Evolutionary conservation across 2,113 vertebrate species (phyloP), one percentile per base, ranked within the genome.

Genomic region (Haplochromis vanheusdeni): DNA sequence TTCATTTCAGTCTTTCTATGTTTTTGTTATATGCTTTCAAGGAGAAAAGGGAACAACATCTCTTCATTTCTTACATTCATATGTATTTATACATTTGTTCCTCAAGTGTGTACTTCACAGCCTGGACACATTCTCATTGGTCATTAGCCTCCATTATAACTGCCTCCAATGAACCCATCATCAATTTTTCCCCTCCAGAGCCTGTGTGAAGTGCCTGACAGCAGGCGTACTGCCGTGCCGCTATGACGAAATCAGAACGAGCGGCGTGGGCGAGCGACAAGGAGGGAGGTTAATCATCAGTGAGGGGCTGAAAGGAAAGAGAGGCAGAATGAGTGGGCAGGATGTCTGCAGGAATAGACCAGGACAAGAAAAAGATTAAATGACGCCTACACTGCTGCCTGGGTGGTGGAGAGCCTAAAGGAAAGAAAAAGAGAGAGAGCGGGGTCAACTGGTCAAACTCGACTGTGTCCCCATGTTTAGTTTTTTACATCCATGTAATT

Each of bases 221-320:
- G 93, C 84, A 42, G 84, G 89, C 88, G 11, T 73, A 7, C 79
- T 31, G 89, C 75, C 65, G 77, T 14, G n/a, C 75, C 45, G 10
- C 88, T 82, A 14, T 73, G 47, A 87, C 55, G n/a, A 77, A 81
- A 84, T 88, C 77, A 79, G 86, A 86, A 90, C 87, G 68, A 91
- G 90, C 17, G 9, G 86, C 52, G 95, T 95, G 94, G 94, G 95
- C 35, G 94, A 87, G 82, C 58, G 5, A 95, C 95, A 90, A 94
- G 92, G 56, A 90, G 85, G 26, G 91, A 86, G 89, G 93, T 94
- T 94, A 95, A 95, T 94, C 86, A 95, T 94, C 91, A 84, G 86
- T 7, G 83, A 89, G 80, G 81, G 87, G 60, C 87, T 95, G 92
- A 93, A 91, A 92, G 85, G 84, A 85, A 21, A 52, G 68, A 84